Evolutionary conservation across 2,797 vertebrate genomes (phyloP).

Genomic region (Steatocranus sp.): DNA sequence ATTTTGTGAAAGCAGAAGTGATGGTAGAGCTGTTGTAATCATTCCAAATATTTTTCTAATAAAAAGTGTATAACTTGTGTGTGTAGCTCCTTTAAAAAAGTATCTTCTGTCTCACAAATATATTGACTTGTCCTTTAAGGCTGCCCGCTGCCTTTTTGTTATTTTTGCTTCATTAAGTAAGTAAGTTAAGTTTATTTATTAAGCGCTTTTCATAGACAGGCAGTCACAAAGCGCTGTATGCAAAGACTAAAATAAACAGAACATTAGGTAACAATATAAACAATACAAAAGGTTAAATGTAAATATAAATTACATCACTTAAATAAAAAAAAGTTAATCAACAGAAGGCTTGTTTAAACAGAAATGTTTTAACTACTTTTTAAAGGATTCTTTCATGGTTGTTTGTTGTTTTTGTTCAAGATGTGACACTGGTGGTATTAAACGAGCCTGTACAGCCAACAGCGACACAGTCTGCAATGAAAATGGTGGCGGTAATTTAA

Average conservation of each 20-base stretch:
- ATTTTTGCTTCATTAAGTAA: not conserved
- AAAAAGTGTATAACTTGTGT: not conserved
- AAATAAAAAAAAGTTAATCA: too few species aligned
- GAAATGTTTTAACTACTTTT: too few species aligned
- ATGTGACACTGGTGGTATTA: conserved; percentile 21
- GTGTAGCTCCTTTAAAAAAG: not conserved
- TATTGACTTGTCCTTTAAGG: not conserved
- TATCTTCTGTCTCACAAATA: not conserved
- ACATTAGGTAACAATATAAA: too few species aligned
- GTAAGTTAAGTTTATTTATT: not conserved
- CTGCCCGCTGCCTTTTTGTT: not conserved
- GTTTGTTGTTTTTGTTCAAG: conserved; percentile 30
- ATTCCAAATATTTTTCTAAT: not conserved
- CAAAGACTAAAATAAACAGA: too few species aligned
- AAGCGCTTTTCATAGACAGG: too few species aligned
- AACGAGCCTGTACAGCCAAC: conserved; percentile 17
- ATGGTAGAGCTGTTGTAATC: not conserved
- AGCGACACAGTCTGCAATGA: conserved; percentile 57
- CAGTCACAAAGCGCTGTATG: too few species aligned
- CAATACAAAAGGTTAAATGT: too few species aligned
- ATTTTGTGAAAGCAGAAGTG: not conserved
- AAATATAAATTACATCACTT: too few species aligned
- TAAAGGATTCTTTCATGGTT: too few species aligned
- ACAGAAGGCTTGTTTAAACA: too few species aligned
- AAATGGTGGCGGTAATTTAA: not conserved